These are phyloP conservation scores for Pluvianellus socialis DNA, from an alignment of 2,113 vertebrate species.

Conservation along the genomic window DNA sequence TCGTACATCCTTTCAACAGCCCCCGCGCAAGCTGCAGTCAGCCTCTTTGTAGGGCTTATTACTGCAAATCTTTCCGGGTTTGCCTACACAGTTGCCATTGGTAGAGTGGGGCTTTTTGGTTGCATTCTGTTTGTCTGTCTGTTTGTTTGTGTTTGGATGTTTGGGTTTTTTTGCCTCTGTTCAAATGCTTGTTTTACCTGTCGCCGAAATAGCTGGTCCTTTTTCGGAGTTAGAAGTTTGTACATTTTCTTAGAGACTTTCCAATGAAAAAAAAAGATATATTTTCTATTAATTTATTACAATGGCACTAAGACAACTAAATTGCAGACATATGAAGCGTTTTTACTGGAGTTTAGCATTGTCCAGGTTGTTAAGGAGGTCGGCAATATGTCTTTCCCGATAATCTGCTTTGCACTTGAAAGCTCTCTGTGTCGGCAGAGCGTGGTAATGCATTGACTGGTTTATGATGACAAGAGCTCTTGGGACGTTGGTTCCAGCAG, in stretches of 20 bases:
- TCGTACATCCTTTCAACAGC: not conserved
- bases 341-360: slow-evolving; percentile 32
- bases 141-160: slow-evolving; percentile 17
- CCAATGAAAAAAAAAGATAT: slow-evolving; percentile 86
- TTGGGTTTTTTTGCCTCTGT: not conserved
- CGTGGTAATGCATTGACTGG: slow-evolving; percentile 23
- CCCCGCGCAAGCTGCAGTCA: not conserved
- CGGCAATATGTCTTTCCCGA: slow-evolving; percentile 42
- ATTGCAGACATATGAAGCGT: slow-evolving; percentile 61
- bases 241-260: slow-evolving; percentile 85
- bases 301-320: slow-evolving; percentile 76
- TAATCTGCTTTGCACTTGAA: slow-evolving; percentile 72
- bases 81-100: not conserved
- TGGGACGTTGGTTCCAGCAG: slow-evolving; percentile 24
- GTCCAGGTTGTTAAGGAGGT: slow-evolving; percentile 31
- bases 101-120: not conserved
- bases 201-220: slow-evolving; percentile 93
- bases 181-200: slow-evolving; percentile 67
- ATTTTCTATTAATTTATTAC: slow-evolving; percentile 99
- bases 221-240: slow-evolving; percentile 87
- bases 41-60: not conserved
- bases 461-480: slow-evolving; percentile 54
- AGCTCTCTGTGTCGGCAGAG: slow-evolving; percentile 49
- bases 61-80: not conserved
- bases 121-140: slow-evolving; percentile 8